These are phyloP conservation scores for Epizoanthus scotinus DNA, from an alignment of 92 coral and sea anemone species.

Conservation along the genomic window DNA sequence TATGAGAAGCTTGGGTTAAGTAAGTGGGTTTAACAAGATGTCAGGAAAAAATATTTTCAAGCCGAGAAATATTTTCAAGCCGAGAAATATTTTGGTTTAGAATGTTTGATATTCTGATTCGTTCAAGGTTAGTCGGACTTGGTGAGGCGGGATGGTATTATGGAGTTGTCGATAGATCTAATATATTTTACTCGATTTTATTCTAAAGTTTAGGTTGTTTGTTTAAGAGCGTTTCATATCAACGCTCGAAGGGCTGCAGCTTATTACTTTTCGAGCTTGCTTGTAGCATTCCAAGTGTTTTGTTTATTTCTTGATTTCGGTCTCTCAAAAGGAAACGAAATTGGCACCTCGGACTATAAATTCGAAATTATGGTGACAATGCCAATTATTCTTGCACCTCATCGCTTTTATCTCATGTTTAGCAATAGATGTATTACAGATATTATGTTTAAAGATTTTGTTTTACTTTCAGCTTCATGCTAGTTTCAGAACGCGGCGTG, in stretches of 20 bases:
- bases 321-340: conserved; percentile 18
- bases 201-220: conserved; percentile 15
- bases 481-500: conserved; percentile 25
- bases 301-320: conserved; percentile 37
- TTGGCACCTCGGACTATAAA: conserved; percentile 21
- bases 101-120: neutral
- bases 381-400: conserved; percentile 3
- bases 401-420: conserved; percentile 31
- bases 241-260: conserved; percentile 1
- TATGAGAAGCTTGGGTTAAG: conserved; percentile 7
- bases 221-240: conserved; percentile 14
- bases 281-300: conserved; percentile 20
- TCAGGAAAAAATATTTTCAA: neutral
- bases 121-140: neutral
- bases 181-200: neutral
- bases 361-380: conserved; percentile 37
- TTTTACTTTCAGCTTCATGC: conserved; percentile 20
- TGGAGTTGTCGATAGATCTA: neutral
- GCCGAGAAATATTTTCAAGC: conserved; percentile 4
- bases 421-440: conserved; percentile 36
- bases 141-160: neutral
- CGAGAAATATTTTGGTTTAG: conserved; percentile 7
- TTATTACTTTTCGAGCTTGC: conserved; percentile 17
- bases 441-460: conserved; percentile 34
- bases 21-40: neutral